These are phyloP conservation scores for Oryzias curvinotus DNA, from an alignment of 2,113 vertebrate species.

Conservation along the genomic window DNA sequence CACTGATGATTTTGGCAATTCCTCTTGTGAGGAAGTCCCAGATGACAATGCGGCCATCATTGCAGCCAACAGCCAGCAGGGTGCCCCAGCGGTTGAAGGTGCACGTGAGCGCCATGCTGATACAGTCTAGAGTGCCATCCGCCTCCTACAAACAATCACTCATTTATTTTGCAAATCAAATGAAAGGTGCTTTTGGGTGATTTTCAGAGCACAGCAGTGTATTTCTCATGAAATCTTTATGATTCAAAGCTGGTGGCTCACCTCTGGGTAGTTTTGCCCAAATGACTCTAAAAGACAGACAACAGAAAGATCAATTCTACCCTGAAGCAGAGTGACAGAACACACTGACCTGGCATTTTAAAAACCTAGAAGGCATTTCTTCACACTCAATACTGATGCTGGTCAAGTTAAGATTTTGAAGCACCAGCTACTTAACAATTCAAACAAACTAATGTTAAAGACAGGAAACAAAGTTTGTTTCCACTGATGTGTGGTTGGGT, in stretches of 20 bases:
- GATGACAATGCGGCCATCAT: conserved; percentile 96
- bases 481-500: no score
- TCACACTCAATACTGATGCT: background rate
- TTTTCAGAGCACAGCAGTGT: background rate
- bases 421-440: no score
- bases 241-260: conserved; percentile 59
- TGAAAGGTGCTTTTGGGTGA: background rate
- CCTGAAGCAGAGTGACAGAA: background rate
- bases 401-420: no score
- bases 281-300: conserved; percentile 84
- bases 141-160: conserved; percentile 84
- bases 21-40: conserved; percentile 98
- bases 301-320: background rate
- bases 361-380: background rate
- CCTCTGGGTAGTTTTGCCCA: conserved; percentile 99
- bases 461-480: no score
- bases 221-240: background rate
- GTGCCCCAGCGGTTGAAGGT: conserved; percentile 99
- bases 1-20: conserved; percentile 98
- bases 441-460: no score
- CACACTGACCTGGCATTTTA: no score
- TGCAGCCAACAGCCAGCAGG: conserved; percentile 94
- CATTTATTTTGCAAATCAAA: background rate
- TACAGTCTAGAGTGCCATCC: conserved; percentile 95
- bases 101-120: conserved; percentile 99